Percentiles rank a stretch among this genome's conserved stretches.
These are phyloP conservation scores for human (Homo sapiens) DNA, from an alignment of 2,113 vertebrate genomes.

Conservation along the genomic window GRCh38 chr18:2591501-2592000, in stretches of 20 bases:
- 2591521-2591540: neutral
- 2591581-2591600: neutral
- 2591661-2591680: neutral
- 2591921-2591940: too few relatives aligned
- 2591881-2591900: too few relatives aligned
- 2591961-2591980: too few relatives aligned
- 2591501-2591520: neutral
- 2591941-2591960: too few relatives aligned
- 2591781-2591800: too few relatives aligned
- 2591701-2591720: neutral
- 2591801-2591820: too few relatives aligned
- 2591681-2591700: neutral
- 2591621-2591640: slow-evolving; percentile 13
- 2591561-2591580: neutral
- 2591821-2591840: too few relatives aligned
- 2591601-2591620: neutral
- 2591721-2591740: neutral
- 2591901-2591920: too few relatives aligned
- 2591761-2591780: too few relatives aligned
- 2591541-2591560: neutral
- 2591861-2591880: too few relatives aligned
- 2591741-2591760: neutral
- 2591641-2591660: neutral
- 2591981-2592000: too few relatives aligned
- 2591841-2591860: too few relatives aligned